These are phyloP conservation scores for Nephila pilipes DNA, from an alignment of 1,140 invertebrate genomes.

Conservation along the genomic window DNA sequence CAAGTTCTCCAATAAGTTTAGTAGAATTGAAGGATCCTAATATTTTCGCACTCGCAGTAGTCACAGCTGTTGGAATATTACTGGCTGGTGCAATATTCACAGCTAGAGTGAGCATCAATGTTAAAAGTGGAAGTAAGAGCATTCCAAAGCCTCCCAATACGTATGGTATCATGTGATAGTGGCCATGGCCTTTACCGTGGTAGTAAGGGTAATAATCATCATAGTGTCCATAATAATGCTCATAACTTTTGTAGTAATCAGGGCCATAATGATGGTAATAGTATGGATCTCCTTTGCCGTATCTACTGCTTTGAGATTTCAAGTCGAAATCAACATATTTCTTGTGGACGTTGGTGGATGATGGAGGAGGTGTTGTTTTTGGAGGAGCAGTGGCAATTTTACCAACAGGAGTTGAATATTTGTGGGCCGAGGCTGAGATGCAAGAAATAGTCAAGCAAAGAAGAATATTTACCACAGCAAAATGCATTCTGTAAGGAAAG, in stretches of 20 bases:
- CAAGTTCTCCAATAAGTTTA: slow-evolving; percentile 42
- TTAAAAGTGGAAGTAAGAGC: slow-evolving; percentile 45
- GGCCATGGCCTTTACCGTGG: slow-evolving; percentile 41
- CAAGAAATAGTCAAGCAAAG: not conserved
- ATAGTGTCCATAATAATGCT: slow-evolving; percentile 52
- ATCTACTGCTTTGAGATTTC: slow-evolving; percentile 67
- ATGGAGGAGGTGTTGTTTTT: slow-evolving; percentile 38
- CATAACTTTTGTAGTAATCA: slow-evolving; percentile 54
- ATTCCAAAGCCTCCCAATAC: slow-evolving; percentile 60
- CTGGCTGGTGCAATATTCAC: slow-evolving; percentile 67
- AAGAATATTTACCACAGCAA: not conserved
- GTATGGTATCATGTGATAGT: slow-evolving; percentile 59
- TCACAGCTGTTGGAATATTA: slow-evolving; percentile 69
- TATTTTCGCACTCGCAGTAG: slow-evolving; percentile 63
- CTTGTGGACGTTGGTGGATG: slow-evolving; percentile 51
- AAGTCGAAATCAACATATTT: slow-evolving; percentile 69
- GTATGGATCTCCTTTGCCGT: slow-evolving; percentile 45
- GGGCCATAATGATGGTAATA: slow-evolving; percentile 46
- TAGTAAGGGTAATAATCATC: slow-evolving; percentile 38
- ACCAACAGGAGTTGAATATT: slow-evolving; percentile 66
- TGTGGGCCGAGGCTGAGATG: slow-evolving; percentile 28
- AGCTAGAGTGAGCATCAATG: slow-evolving; percentile 68
- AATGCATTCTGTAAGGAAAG: slow-evolving; percentile 23
- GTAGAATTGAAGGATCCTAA: slow-evolving; percentile 60
- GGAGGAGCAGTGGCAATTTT: not conserved